Evolutionary conservation across 2,113 vertebrate genomes (phyloP).

Genomic region (Caracal caracal): DNA sequence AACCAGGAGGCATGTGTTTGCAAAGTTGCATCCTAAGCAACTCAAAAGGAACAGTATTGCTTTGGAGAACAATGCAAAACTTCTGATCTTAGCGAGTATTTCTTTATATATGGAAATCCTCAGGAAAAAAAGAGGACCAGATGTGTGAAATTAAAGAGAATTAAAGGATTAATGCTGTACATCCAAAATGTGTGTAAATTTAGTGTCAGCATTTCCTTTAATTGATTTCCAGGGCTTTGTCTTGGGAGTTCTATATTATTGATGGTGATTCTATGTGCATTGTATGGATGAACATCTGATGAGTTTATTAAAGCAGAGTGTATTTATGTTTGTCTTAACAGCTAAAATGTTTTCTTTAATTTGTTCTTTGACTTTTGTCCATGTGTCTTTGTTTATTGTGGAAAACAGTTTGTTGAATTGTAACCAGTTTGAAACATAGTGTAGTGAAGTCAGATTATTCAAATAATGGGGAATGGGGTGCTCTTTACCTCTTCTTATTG

Average conservation of each 20-base stretch:
- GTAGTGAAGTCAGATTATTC: not conserved
- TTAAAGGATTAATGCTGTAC: constrained; percentile 37
- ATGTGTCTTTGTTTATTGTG: not conserved
- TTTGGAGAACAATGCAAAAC: constrained; percentile 24
- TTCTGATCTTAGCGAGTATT: not conserved
- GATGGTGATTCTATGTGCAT: not conserved
- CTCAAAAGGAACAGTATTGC: not conserved
- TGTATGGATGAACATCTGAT: not conserved
- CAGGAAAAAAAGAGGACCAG: not conserved
- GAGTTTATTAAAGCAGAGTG: constrained; percentile 26
- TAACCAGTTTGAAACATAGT: not conserved
- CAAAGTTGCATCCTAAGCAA: not conserved
- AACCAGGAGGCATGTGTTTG: not conserved
- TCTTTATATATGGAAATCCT: constrained; percentile 12
- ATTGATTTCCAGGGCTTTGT: constrained; percentile 12
- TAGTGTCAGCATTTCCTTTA: constrained; percentile 22
- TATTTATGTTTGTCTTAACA: constrained; percentile 17
- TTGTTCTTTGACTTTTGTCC: constrained; percentile 35
- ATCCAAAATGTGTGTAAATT: constrained; percentile 34
- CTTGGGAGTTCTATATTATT: not conserved
- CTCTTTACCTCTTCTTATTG: not conserved
- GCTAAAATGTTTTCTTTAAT: not conserved
- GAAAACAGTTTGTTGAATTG: constrained; percentile 27
- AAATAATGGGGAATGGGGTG: not conserved
- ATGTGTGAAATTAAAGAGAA: constrained; percentile 52